A percentile compares a stretch with the other conserved stretches of the same genome.
These are phyloP conservation scores for Pasiphila rectangulata DNA, from an alignment of 2,888 invertebrate genomes.

Conservation along the genomic window DNA sequence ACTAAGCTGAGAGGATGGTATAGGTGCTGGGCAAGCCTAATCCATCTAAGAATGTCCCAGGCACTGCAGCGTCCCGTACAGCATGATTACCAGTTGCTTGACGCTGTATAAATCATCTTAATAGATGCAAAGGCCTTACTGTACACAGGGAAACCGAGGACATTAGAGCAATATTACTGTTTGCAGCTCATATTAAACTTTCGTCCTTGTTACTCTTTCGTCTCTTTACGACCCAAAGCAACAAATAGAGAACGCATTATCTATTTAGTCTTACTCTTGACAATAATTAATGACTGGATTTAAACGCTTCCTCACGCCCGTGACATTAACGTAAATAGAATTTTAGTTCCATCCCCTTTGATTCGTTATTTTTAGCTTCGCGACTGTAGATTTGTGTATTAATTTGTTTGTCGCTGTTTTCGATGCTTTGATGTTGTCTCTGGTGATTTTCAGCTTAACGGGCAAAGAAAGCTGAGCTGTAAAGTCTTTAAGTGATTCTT, in stretches of 20 bases:
- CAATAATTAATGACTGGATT: constrained; percentile 81
- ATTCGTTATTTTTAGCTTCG: constrained; percentile 77
- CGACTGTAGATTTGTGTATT: constrained; percentile 71
- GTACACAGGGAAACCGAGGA: too few relatives aligned
- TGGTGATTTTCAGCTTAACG: constrained; percentile 70
- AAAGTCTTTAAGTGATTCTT: constrained; percentile 43
- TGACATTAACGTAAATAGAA: constrained; percentile 81
- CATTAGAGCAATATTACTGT: constrained; percentile 3
- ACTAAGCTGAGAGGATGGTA: too few relatives aligned
- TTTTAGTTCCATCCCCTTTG: constrained; percentile 73
- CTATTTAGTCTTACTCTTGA: constrained; percentile 78
- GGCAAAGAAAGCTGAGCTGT: constrained; percentile 53
- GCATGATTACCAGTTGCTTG: too few relatives aligned
- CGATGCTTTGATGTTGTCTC: constrained; percentile 76
- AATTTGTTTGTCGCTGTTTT: constrained; percentile 71
- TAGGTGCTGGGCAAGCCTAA: too few relatives aligned
- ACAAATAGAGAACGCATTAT: constrained; percentile 78
- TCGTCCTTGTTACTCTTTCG: constrained; percentile 59
- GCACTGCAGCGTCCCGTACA: too few relatives aligned
- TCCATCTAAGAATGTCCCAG: too few relatives aligned
- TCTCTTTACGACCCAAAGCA: constrained; percentile 50
- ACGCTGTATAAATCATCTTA: too few relatives aligned
- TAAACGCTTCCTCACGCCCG: constrained; percentile 82
- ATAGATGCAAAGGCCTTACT: too few relatives aligned
- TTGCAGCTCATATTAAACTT: constrained; percentile 49